Percentiles rank a stretch among this genome's conserved stretches.
Evolutionary conservation across 1,140 invertebrate species (phyloP).

Genomic region (Argopecten irradians): DNA sequence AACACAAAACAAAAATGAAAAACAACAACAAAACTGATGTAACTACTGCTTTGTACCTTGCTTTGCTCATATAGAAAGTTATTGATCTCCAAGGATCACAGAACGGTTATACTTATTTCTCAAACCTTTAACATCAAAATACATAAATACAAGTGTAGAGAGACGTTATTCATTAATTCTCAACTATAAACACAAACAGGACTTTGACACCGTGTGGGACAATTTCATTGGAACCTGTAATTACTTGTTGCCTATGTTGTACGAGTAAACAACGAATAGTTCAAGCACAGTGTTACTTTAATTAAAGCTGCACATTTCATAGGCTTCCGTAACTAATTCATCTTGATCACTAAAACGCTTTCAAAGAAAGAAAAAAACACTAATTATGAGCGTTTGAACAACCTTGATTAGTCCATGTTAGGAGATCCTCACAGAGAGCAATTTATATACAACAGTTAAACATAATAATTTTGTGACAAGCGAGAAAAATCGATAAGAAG

Average conservation of each 20-base stretch:
- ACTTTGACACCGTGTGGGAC: background rate
- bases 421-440: background rate
- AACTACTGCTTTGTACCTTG: no score
- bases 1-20: no score
- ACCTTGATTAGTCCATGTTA: constrained; percentile 9
- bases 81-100: background rate
- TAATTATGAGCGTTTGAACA: background rate
- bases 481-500: background rate
- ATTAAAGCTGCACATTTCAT: background rate
- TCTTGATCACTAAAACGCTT: background rate
- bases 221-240: background rate
- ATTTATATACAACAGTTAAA: background rate
- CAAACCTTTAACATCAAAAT: background rate
- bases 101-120: background rate
- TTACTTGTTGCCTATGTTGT: background rate
- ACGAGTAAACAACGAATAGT: background rate
- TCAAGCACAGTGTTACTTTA: background rate
- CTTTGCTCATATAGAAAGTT: no score
- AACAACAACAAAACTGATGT: no score
- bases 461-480: background rate
- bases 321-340: background rate
- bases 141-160: no score
- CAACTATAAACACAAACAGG: background rate
- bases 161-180: no score
- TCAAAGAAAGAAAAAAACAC: background rate